These are phyloP conservation scores for Phrynocephalus guinanensis DNA, from an alignment of 2,797 vertebrate species.

Conservation along the genomic window DNA sequence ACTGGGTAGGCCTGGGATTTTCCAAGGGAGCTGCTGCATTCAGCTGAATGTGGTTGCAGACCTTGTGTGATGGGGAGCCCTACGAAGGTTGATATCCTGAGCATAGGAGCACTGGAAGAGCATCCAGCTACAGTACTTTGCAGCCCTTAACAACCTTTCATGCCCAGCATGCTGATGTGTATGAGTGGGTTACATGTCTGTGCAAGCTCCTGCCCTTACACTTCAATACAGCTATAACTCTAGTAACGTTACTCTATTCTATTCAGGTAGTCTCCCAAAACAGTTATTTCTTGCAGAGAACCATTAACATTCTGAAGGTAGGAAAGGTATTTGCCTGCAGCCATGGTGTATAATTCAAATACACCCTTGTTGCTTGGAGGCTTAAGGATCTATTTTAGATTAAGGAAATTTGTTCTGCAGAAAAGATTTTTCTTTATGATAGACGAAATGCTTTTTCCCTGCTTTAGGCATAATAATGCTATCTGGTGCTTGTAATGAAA, in stretches of 20 bases:
- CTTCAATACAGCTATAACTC: too few species aligned
- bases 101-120: too few species aligned
- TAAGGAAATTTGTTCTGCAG: neutral
- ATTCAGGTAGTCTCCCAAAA: neutral
- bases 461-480: conserved; percentile 17
- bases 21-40: too few species aligned
- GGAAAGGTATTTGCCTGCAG: conserved; percentile 29
- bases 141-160: too few species aligned
- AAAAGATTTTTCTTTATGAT: conserved; percentile 36
- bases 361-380: conserved; percentile 22
- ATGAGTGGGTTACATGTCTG: too few species aligned
- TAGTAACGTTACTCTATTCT: neutral
- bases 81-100: too few species aligned
- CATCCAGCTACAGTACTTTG: too few species aligned
- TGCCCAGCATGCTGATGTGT: too few species aligned
- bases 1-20: too few species aligned
- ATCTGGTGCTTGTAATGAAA: neutral
- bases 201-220: too few species aligned
- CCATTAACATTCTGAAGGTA: conserved; percentile 40
- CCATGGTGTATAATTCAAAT: conserved; percentile 20
- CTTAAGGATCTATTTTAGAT: conserved; percentile 25
- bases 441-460: neutral
- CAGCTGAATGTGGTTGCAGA: too few species aligned
- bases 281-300: neutral
- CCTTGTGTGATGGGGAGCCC: too few species aligned